Base-by-base conservation (phyloP, 1,140 invertebrate species). In the Leucophenga varia region DNA sequence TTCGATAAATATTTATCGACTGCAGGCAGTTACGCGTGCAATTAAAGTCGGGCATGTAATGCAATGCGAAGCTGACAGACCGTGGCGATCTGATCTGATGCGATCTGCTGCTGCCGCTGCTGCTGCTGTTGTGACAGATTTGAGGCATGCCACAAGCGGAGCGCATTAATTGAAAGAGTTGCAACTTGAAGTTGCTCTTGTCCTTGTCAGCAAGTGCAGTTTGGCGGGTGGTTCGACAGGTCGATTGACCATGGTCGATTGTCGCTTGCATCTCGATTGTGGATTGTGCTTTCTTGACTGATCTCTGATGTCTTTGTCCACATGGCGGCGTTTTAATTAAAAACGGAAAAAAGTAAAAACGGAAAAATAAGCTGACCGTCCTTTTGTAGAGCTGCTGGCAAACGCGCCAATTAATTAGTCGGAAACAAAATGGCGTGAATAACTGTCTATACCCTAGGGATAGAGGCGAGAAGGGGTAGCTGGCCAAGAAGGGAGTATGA, bases 381-480 rank as follows among this genome's bases (percentile, higher is more conserved):
- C 45, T 32, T 54, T 42, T 54, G 22, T 31, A 43, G 52, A 46
- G 41, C 42, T 40, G 37, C 3, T 25, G 25, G 16, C 30, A 41
- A 50, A 22, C 41, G 49, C 31, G 48, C 34, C 61, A 57, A 65
- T 65, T 65, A 65, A 65, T 65, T 65, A 65, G 59, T 54, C 10
- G 38, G 32, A 45, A 31, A 54, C 51, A 55, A 56, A 54, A 63
- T 59, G 55, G 41, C 42, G 48, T 28, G 18, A 18, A 30, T 40
- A 13, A 25, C n/a, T 45, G 36, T 28, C 17, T 36, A 54, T 50
- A 54, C 48, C 31, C 48, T 51, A 19, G 2, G 17, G 13, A 36
- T 25, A 28, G 5, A n/a, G n/a, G n/a, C n/a, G n/a, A n/a, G n/a
- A n/a, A n/a, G n/a, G n/a, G n/a, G n/a, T n/a, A n/a, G n/a, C n/a